A percentile compares a stretch with the other conserved stretches of the same genome.
phyloP scores from a whole-genome alignment of 2,888 invertebrate genomes.

The Campoletis raptor region DNA sequence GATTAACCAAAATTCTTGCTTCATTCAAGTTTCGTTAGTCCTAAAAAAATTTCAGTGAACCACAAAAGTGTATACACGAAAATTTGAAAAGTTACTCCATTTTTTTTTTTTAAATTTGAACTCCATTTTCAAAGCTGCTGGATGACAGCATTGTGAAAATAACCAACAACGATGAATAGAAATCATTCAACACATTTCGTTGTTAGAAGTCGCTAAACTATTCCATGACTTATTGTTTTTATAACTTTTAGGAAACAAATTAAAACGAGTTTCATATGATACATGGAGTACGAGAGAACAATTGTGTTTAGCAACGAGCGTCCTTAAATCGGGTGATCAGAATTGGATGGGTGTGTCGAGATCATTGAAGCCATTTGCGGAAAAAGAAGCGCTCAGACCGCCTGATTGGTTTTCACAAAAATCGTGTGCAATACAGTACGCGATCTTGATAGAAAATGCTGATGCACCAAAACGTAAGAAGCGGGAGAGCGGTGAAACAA shows the following conservation, averaged over 20 bases:
- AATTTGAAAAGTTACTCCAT: not conserved
- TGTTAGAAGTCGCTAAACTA: not conserved
- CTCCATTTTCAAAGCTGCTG: not conserved
- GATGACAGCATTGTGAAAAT: not conserved
- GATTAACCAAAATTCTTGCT: not conserved
- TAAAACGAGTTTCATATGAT: constrained; percentile 92
- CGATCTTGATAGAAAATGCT: constrained; percentile 91
- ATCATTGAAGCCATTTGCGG: constrained; percentile 91
- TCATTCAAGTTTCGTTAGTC: not conserved
- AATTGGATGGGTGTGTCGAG: constrained; percentile 96
- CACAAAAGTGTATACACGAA: not conserved
- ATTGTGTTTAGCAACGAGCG: constrained; percentile 94
- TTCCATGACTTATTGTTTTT: not conserved
- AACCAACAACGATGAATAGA: not conserved
- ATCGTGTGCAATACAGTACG: constrained; percentile 96
- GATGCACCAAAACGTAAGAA: constrained; percentile 95
- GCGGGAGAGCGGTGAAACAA: constrained; percentile 90
- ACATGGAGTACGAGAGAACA: constrained; percentile 95
- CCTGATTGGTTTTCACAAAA: constrained; percentile 96
- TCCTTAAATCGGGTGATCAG: constrained; percentile 94
- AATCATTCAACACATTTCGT: not conserved
- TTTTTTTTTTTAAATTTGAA: not conserved
- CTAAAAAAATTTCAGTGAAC: not conserved
- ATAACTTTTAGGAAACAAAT: constrained; percentile 80
- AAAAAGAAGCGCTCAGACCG: constrained; percentile 88